These are phyloP conservation scores for Onychostoma macrolepis DNA, from an alignment of 2,113 vertebrate species.

Conservation along the genomic window DNA sequence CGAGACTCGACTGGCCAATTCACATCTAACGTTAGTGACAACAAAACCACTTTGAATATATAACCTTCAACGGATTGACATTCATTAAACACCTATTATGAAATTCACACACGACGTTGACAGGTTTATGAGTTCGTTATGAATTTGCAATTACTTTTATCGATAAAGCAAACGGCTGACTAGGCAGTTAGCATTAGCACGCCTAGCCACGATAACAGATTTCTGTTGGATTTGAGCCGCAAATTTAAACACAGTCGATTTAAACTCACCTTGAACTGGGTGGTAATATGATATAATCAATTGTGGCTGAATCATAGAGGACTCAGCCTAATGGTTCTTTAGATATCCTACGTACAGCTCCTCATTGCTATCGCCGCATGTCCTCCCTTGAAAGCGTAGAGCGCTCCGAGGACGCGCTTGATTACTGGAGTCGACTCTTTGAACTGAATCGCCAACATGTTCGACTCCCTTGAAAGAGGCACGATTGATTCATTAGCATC, in stretches of 20 bases:
- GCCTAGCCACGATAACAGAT: not conserved
- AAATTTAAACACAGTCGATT: not conserved
- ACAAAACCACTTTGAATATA: not conserved
- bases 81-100: not conserved
- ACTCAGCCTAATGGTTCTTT: slow-evolving; percentile 45
- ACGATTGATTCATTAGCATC: not conserved
- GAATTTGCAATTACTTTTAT: not conserved
- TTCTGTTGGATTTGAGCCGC: not conserved
- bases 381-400: slow-evolving; percentile 29
- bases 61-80: not conserved
- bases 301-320: slow-evolving; percentile 72
- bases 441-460: not conserved
- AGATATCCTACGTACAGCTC: slow-evolving; percentile 11
- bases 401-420: slow-evolving; percentile 5
- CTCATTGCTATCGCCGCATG: slow-evolving; percentile 45
- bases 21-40: not conserved
- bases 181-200: slow-evolving; percentile 34
- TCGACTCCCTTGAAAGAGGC: not conserved
- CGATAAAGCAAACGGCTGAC: slow-evolving; percentile 25
- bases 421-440: slow-evolving; percentile 24
- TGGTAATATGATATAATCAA: slow-evolving; percentile 57
- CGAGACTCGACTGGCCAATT: not conserved
- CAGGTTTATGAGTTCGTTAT: not conserved
- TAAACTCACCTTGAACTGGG: slow-evolving; percentile 71
- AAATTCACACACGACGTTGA: not conserved